Percentiles rank a stretch among this genome's conserved stretches.
Evolutionary conservation across 1,140 invertebrate species (phyloP).

Genomic region (Himalopsyche phryganea): DNA sequence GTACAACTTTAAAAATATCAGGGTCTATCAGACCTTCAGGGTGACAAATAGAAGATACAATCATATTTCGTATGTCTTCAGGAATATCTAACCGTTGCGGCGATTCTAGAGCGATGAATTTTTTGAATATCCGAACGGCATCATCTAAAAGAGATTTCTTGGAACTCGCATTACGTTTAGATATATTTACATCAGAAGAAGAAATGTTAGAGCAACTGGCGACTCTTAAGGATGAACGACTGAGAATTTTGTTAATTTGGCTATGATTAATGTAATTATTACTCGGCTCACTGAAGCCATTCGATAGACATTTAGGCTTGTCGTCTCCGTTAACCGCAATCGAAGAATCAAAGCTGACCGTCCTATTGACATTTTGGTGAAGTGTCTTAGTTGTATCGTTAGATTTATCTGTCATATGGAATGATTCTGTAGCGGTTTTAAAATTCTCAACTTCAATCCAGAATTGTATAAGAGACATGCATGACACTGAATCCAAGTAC

Average conservation of each 20-base stretch:
- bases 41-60: slow-evolving; percentile 51
- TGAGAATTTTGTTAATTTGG: neutral
- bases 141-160: slow-evolving; percentile 25
- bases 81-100: slow-evolving; percentile 46
- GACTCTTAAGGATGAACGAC: neutral
- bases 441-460: slow-evolving; percentile 50
- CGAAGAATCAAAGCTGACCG: slow-evolving; percentile 28
- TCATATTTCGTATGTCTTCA: slow-evolving; percentile 45
- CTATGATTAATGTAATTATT: no score
- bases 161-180: neutral
- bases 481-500: slow-evolving; percentile 46
- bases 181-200: neutral
- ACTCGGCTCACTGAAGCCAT: slow-evolving; percentile 9
- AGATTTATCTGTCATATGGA: slow-evolving; percentile 6
- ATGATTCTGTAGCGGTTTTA: slow-evolving; percentile 33
- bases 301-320: slow-evolving; percentile 6
- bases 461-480: slow-evolving; percentile 43
- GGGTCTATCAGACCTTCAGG: slow-evolving; percentile 46
- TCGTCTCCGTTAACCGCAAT: slow-evolving; percentile 3
- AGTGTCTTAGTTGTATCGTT: neutral
- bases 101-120: slow-evolving; percentile 52
- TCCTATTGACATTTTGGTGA: slow-evolving; percentile 14
- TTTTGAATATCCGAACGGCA: slow-evolving; percentile 49
- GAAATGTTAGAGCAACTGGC: slow-evolving; percentile 18
- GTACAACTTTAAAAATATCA: slow-evolving; percentile 53